Evolutionary conservation across 2,113 vertebrate genomes (phyloP).

Genomic region (Larimichthys polyactis): DNA sequence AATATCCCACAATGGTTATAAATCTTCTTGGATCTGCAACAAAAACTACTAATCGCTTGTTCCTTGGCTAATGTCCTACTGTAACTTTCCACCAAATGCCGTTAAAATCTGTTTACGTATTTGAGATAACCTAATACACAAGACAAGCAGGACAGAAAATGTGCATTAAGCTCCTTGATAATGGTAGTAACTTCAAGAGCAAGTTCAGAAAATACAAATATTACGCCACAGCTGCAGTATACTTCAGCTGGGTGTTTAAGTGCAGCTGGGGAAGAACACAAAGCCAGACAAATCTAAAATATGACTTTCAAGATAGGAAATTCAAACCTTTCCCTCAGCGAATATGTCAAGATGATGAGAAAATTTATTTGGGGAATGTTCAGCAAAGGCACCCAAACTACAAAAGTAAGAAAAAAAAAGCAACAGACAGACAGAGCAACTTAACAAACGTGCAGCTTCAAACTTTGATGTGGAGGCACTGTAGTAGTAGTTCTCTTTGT

Average conservation of each 20-base stretch:
- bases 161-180: not conserved
- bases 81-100: not conserved
- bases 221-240: not conserved
- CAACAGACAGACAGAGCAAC: not conserved
- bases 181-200: not conserved
- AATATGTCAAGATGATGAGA: conserved; percentile 5
- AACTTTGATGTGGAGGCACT: not conserved
- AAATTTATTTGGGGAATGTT: not conserved
- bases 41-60: not conserved
- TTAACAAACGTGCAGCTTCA: conserved; percentile 6
- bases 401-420: not conserved
- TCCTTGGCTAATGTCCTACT: not conserved
- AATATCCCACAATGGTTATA: not conserved
- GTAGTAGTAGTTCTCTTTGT: not conserved
- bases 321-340: not conserved
- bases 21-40: conserved; percentile 5
- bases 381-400: not conserved
- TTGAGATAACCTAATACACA: not conserved
- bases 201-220: not conserved
- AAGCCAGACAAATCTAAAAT: conserved; percentile 7
- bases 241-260: not conserved
- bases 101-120: conserved; percentile 9
- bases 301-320: conserved; percentile 19
- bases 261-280: conserved; percentile 18
- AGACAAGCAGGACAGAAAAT: not conserved